These are phyloP conservation scores for Pipistrellus pipistrellus DNA, from an alignment of 2,797 vertebrate species.

Conservation along the genomic window DNA sequence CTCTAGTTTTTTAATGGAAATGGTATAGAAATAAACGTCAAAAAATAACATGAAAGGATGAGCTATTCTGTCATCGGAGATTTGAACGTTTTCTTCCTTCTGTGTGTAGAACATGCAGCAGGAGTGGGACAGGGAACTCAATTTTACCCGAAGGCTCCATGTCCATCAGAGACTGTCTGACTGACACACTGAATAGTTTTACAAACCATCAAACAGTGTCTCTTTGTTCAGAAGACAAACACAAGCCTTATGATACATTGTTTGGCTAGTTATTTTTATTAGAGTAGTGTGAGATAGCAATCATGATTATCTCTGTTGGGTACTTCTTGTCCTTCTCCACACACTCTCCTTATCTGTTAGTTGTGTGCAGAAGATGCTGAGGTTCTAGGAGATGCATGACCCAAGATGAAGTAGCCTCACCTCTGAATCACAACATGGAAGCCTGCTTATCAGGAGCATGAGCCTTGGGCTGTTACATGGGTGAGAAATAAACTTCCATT, in stretches of 20 bases:
- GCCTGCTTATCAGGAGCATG: background rate
- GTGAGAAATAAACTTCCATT: slow-evolving; percentile 40
- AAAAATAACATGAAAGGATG: slow-evolving; percentile 43
- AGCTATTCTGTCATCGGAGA: slow-evolving; percentile 37
- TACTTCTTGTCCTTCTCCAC: background rate
- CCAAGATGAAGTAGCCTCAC: slow-evolving; percentile 15
- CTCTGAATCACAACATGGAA: slow-evolving; percentile 12
- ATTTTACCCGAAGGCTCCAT: background rate
- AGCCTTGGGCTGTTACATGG: background rate
- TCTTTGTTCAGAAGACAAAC: slow-evolving; percentile 68
- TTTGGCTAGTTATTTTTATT: slow-evolving; percentile 68
- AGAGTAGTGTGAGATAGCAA: slow-evolving; percentile 53
- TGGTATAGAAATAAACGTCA: slow-evolving; percentile 42
- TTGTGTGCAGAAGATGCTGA: slow-evolving; percentile 12
- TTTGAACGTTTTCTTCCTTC: slow-evolving; percentile 30
- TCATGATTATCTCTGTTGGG: slow-evolving; percentile 39
- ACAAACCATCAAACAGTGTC: slow-evolving; percentile 40
- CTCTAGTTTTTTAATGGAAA: slow-evolving; percentile 54
- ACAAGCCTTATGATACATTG: slow-evolving; percentile 30
- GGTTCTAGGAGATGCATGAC: background rate
- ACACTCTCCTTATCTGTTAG: background rate
- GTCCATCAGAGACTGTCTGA: slow-evolving; percentile 26
- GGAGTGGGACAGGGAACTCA: background rate
- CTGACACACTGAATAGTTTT: slow-evolving; percentile 44
- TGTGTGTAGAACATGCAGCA: background rate